phyloP scores from a whole-genome alignment of 2,113 vertebrate species.

The Meriones unguiculatus region DNA sequence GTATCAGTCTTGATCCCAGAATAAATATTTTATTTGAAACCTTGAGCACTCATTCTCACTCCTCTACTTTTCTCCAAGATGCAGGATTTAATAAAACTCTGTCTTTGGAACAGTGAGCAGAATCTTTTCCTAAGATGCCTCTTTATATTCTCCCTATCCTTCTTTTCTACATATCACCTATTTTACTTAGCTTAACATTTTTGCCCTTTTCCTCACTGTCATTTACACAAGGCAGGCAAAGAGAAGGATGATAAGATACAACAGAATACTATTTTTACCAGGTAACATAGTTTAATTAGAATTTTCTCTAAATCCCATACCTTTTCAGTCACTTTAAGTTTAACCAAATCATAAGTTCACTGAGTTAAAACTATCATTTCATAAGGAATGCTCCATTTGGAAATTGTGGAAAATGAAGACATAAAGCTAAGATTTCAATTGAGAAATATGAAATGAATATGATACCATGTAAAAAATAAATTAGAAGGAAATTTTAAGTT shows the following conservation, averaged over 20 bases:
- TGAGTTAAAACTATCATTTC: constrained; percentile 50
- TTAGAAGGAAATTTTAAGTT: neutral
- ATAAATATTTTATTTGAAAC: constrained; percentile 26
- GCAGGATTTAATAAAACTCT: neutral
- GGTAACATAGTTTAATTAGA: constrained; percentile 30
- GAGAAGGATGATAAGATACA: neutral
- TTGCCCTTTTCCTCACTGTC: neutral
- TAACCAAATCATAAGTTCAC: constrained; percentile 28
- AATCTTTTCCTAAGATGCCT: neutral
- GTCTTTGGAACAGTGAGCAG: neutral
- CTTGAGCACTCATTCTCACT: neutral
- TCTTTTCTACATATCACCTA: constrained; percentile 8
- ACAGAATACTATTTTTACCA: neutral
- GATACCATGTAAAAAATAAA: neutral
- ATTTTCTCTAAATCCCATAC: neutral
- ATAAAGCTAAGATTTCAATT: constrained; percentile 46
- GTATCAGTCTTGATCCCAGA: neutral
- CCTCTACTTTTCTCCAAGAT: neutral
- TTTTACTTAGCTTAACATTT: neutral
- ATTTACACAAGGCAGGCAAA: neutral
- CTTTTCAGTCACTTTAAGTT: constrained; percentile 34
- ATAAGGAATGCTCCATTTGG: constrained; percentile 15
- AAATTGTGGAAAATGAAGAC: constrained; percentile 45
- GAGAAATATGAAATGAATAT: constrained; percentile 23
- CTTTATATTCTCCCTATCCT: neutral